A percentile compares a stretch with the other conserved stretches of the same genome.
phyloP scores from a whole-genome alignment of 2,888 invertebrate genomes.

The Drosophila siamana region DNA sequence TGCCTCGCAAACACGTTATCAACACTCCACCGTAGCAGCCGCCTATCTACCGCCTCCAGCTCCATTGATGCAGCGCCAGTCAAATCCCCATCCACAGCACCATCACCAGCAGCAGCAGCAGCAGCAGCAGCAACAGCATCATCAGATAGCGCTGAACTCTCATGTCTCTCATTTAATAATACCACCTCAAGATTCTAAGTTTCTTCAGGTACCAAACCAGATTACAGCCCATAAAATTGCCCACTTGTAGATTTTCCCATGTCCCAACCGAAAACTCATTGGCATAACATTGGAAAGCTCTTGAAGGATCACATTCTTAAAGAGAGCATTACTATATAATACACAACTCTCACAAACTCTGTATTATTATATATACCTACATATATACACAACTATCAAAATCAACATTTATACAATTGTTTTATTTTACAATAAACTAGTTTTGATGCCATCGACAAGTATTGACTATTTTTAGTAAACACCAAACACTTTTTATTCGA shows the following conservation, averaged over 20 bases:
- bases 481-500: no score
- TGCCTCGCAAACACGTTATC: constrained; percentile 50
- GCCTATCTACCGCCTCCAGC: constrained; percentile 59
- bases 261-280: not conserved
- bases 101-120: constrained; percentile 17
- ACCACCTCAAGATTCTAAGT: constrained; percentile 82
- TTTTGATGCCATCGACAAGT: no score
- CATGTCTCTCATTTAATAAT: constrained; percentile 78
- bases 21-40: constrained; percentile 66
- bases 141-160: constrained; percentile 41
- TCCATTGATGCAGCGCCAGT: constrained; percentile 24
- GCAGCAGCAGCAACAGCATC: constrained; percentile 23
- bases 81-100: constrained; percentile 16
- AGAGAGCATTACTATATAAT: constrained; percentile 9
- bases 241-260: constrained; percentile 61
- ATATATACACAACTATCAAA: not conserved
- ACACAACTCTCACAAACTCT: not conserved
- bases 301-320: not conserved
- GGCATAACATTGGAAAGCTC: not conserved
- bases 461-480: no score
- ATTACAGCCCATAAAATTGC: constrained; percentile 66
- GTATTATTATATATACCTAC: not conserved
- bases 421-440: no score
- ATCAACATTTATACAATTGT: not conserved
- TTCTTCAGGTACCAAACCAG: constrained; percentile 76